phyloP scores from a whole-genome alignment of 2,113 vertebrate species.

The Opisthocomus hoazin region DNA sequence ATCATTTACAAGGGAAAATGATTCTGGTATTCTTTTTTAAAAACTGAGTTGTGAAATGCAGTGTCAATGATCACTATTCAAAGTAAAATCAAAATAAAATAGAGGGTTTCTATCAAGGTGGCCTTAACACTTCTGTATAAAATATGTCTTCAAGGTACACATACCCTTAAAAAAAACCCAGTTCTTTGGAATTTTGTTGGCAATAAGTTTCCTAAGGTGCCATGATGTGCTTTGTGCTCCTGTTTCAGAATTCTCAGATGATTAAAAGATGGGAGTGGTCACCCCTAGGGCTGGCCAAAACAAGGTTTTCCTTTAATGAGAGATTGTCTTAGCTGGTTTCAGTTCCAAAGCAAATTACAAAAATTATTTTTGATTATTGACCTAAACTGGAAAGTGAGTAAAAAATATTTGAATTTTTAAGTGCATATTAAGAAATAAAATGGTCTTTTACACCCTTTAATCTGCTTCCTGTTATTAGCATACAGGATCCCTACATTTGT shows the following conservation, averaged over 20 bases:
- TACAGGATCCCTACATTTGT: background rate
- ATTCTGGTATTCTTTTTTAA: background rate
- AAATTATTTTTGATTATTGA: accelerated
- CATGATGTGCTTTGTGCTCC: accelerated
- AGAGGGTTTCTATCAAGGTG: accelerated
- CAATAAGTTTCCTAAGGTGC: background rate
- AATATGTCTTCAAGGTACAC: background rate
- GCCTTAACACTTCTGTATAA: accelerated
- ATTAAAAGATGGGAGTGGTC: background rate
- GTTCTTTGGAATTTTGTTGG: background rate
- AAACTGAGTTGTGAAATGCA: background rate
- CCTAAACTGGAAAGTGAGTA: background rate
- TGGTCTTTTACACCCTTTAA: accelerated
- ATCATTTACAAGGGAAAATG: background rate
- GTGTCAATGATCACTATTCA: background rate
- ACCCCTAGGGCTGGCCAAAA: background rate
- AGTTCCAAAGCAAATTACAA: background rate
- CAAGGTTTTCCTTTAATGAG: background rate
- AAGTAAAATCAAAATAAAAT: background rate
- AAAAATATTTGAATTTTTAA: background rate
- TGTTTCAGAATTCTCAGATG: background rate
- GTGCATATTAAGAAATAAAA: background rate
- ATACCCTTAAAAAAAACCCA: background rate
- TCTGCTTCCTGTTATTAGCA: background rate
- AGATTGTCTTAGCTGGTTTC: background rate